Conservation (phyloP, 2,888 invertebrate genomes). For the Volucella inanis region DNA sequence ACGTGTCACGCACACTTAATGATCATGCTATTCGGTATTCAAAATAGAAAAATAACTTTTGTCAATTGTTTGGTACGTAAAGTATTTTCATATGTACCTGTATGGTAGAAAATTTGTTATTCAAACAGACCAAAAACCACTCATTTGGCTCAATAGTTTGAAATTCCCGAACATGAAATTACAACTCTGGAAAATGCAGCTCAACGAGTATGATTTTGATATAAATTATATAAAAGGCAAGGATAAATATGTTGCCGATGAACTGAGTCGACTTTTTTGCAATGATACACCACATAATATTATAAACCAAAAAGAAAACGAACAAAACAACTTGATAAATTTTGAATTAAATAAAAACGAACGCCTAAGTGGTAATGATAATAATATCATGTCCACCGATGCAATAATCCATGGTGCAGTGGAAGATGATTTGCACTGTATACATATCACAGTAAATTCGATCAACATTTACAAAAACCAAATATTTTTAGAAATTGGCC, state of each 20-base stretch:
- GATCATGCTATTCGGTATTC: slow-evolving; percentile 75
- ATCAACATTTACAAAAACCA: slow-evolving; percentile 49
- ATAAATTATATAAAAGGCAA: slow-evolving; percentile 76
- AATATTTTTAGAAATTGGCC: slow-evolving; percentile 29
- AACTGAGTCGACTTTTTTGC: slow-evolving; percentile 50
- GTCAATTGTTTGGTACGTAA: slow-evolving; percentile 78
- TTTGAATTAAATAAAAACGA: slow-evolving; percentile 21
- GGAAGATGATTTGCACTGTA: slow-evolving; percentile 29
- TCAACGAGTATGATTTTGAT: slow-evolving; percentile 78
- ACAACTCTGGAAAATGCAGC: slow-evolving; percentile 79
- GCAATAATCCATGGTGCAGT: slow-evolving; percentile 41
- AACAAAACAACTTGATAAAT: no score
- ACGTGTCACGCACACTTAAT: slow-evolving; percentile 76
- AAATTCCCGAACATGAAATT: slow-evolving; percentile 80
- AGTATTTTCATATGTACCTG: no score
- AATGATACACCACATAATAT: slow-evolving; percentile 69
- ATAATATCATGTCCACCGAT: slow-evolving; percentile 30
- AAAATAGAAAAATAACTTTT: slow-evolving; percentile 79
- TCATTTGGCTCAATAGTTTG: slow-evolving; percentile 79
- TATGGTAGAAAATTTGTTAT: slow-evolving; percentile 78
- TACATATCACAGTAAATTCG: slow-evolving; percentile 30
- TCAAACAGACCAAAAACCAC: slow-evolving; percentile 80
- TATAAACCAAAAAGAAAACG: no score
- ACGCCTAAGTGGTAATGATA: background rate
- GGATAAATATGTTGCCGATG: slow-evolving; percentile 58